Evolutionary conservation across 2,888 invertebrate species (phyloP).

Genomic region (Drosophila leonis): DNA sequence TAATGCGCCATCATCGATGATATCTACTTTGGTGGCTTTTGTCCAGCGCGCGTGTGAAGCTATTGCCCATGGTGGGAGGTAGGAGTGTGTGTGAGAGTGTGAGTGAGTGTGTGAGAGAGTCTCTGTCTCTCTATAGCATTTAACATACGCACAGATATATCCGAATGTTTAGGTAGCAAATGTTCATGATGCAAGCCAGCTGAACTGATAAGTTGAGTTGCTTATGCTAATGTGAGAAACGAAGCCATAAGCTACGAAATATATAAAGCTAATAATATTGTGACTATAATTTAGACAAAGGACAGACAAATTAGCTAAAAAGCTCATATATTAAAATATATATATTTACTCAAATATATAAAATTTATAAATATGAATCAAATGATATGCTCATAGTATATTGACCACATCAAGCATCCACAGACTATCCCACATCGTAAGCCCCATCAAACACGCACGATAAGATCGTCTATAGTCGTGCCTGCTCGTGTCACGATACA

Average conservation of each 20-base stretch:
- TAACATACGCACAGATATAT: constrained; percentile 32
- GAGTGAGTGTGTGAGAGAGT: constrained; percentile 45
- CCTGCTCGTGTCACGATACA: constrained; percentile 2
- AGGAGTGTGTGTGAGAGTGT: constrained; percentile 43
- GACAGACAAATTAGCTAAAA: background rate
- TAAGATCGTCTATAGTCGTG: background rate
- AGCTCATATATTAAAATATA: background rate
- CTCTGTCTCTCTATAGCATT: constrained; percentile 30
- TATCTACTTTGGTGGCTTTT: constrained; percentile 9
- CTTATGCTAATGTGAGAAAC: constrained; percentile 21
- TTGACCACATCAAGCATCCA: background rate
- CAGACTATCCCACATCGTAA: too few species aligned
- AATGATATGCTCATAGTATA: background rate
- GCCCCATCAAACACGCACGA: background rate
- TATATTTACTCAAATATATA: background rate
- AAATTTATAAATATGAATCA: background rate
- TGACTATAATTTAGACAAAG: background rate
- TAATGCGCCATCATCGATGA: constrained; percentile 46
- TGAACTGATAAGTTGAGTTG: constrained; percentile 30
- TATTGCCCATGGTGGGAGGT: constrained; percentile 10
- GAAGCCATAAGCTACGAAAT: background rate
- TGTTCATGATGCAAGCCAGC: constrained; percentile 53
- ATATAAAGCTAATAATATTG: background rate
- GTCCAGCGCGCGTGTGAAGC: constrained; percentile 50
- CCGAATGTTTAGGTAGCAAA: constrained; percentile 1